These are phyloP conservation scores for Opisthograptis luteolata DNA, from an alignment of 2,888 invertebrate genomes.

Conservation along the genomic window DNA sequence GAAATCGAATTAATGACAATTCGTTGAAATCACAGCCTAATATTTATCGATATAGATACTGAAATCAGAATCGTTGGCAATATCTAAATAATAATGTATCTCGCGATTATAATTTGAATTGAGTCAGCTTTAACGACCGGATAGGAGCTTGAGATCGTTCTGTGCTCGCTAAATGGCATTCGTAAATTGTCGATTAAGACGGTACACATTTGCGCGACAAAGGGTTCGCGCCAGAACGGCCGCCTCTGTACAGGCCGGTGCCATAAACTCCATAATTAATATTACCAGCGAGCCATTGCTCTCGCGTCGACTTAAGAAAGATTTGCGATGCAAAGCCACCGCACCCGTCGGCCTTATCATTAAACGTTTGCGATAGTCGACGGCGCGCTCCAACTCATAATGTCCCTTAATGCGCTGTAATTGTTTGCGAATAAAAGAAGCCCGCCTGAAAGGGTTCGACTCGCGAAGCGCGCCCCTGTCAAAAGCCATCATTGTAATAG, in stretches of 20 bases:
- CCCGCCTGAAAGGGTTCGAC: slow-evolving; percentile 59
- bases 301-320: slow-evolving; percentile 73
- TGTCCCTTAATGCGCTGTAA: slow-evolving; percentile 65
- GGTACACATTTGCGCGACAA: slow-evolving; percentile 67
- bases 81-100: slow-evolving; percentile 54
- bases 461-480: slow-evolving; percentile 56
- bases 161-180: slow-evolving; percentile 57
- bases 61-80: slow-evolving; percentile 35
- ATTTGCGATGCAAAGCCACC: slow-evolving; percentile 74
- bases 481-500: slow-evolving; percentile 76
- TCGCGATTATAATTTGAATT: slow-evolving; percentile 57
- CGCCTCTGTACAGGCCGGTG: slow-evolving; percentile 45
- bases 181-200: slow-evolving; percentile 74
- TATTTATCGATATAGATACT: slow-evolving; percentile 37
- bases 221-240: slow-evolving; percentile 54
- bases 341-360: slow-evolving; percentile 70
- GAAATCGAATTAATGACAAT: no score
- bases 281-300: slow-evolving; percentile 74
- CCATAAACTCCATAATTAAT: slow-evolving; percentile 78
- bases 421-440: slow-evolving; percentile 71
- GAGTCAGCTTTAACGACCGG: slow-evolving; percentile 55
- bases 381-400: slow-evolving; percentile 59
- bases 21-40: slow-evolving; percentile 14
- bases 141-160: slow-evolving; percentile 50
- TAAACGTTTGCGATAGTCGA: slow-evolving; percentile 68